phyloP scores from a whole-genome alignment of 2,113 vertebrate species.

The Cairina moschata region DNA sequence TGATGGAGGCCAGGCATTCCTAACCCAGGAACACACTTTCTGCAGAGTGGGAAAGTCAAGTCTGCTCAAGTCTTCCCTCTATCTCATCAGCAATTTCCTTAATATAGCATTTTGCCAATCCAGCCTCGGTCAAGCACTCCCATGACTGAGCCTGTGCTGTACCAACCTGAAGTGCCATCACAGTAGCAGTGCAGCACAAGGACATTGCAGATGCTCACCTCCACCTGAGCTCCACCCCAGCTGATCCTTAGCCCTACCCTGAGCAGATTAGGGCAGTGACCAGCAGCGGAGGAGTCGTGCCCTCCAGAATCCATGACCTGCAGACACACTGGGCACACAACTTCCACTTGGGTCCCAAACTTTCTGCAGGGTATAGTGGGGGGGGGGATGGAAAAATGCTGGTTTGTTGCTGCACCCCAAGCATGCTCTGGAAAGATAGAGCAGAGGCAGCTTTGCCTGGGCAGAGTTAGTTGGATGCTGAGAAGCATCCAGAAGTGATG shows the following conservation, averaged over 20 bases:
- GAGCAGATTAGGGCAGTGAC: background rate
- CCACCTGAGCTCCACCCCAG: no score
- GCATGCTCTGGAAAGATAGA: background rate
- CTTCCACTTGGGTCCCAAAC: background rate
- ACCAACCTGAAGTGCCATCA: background rate
- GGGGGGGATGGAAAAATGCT: background rate
- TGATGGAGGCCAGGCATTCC: background rate
- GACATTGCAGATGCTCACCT: background rate
- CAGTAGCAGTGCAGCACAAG: background rate
- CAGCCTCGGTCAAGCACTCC: background rate
- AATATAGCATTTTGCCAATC: background rate
- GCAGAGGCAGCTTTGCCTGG: background rate
- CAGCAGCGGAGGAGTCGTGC: background rate
- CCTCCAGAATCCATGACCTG: background rate
- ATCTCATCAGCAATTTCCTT: background rate
- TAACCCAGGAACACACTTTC: background rate
- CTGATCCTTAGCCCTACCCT: no score
- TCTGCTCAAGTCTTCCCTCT: background rate
- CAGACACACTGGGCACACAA: background rate
- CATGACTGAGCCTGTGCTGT: fast-evolving
- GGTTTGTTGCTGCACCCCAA: background rate
- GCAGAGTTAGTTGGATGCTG: background rate
- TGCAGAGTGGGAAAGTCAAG: background rate
- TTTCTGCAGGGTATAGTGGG: background rate
- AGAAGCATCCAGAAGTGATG: background rate